phyloP scores from a whole-genome alignment of 2,888 invertebrate species.

The Scaptomyza flava region DNA sequence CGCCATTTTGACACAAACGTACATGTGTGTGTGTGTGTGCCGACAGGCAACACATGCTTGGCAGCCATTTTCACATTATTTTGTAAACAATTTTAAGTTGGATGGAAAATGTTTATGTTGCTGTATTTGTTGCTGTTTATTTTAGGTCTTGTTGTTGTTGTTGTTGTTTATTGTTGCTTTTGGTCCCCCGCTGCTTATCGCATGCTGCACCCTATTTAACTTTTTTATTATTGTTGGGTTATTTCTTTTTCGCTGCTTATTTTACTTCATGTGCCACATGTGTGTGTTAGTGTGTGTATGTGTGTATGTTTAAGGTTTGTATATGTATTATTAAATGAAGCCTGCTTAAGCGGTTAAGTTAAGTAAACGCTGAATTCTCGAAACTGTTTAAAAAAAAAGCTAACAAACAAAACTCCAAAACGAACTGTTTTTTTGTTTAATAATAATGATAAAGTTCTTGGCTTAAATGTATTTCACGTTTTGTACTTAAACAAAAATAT shows the following conservation, averaged over 20 bases:
- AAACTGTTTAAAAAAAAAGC: too few relatives aligned
- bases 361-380: constrained; percentile 1
- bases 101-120: constrained; percentile 79
- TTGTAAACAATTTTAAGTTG: constrained; percentile 79
- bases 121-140: constrained; percentile 6
- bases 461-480: neutral
- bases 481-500: neutral
- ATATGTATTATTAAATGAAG: constrained; percentile 63
- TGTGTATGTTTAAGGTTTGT: constrained; percentile 37
- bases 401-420: too few relatives aligned
- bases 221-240: constrained; percentile 60
- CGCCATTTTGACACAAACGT: constrained; percentile 68
- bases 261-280: neutral
- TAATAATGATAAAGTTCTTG: too few relatives aligned
- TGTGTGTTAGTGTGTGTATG: constrained; percentile 10
- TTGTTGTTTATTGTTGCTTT: constrained; percentile 6
- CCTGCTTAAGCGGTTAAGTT: constrained; percentile 35
- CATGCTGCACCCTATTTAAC: constrained; percentile 76
- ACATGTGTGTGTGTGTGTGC: constrained; percentile 4
- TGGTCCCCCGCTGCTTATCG: constrained; percentile 45
- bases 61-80: constrained; percentile 79
- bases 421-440: too few relatives aligned
- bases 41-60: constrained; percentile 72
- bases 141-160: constrained; percentile 8
- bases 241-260: constrained; percentile 29